Evolutionary conservation across 64 coral and sea anemone genomes (phyloP), one percentile per base, ranked within the genome.

Genomic region (Acropora yongei): DNA sequence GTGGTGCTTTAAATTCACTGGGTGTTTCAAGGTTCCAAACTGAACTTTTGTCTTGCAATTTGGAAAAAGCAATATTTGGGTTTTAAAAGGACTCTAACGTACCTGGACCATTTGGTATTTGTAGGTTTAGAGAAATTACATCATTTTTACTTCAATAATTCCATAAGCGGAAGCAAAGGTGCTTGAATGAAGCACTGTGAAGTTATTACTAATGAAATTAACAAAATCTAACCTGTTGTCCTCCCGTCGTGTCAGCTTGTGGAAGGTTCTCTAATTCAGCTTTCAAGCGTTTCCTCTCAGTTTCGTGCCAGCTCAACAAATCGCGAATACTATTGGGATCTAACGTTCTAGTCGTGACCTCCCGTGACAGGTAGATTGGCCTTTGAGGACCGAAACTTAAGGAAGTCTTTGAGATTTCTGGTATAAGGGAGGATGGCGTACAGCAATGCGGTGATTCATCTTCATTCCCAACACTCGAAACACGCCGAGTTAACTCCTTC

Each of bases 401-500:
- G 8, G 65, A 85, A 8, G 44, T 72, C 63, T 4, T 72, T 85
- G 65, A 71, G 1, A 49, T 30, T 2, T 48, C 44, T 20, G 82
- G 82, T 9, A 85, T 44, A 49, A 85, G 65, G 72, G 82, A 47
- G 8, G 82, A 85, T 1, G 82, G 82, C 44, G 47, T 85, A 48
- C 49, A 85, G 82, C 82, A 85, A 13, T 48, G 61, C 6, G 12
- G 16, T 5, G 18, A 7, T n/a, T 69, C 65, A 9, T 72, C 82
- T 18, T 85, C 45, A 12, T 49, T 45, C 5, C 17, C 16, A 11
- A 30, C 5, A 18, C 41, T 49, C 14, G 82, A 85, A 85, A 85
- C 82, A 49, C 82, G 82, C 3, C 82, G 82, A 19, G 10, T 74
- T 68, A 94, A 30, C 13, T 94, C 87, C 9, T 94, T 89, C 40